Conservation (phyloP, 1,140 invertebrate species). For the Metopolophium dirhodum region DNA sequence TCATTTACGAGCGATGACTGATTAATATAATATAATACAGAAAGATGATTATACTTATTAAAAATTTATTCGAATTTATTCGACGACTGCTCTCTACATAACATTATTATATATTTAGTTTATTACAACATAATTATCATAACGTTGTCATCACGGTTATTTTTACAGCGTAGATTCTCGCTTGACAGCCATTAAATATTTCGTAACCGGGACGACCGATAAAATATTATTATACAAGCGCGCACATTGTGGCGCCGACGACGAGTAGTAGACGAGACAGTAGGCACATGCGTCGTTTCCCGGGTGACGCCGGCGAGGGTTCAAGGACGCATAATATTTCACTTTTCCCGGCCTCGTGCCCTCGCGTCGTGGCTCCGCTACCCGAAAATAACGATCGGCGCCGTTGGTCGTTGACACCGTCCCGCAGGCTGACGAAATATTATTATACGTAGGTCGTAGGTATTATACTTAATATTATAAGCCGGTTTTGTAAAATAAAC, state of each 20-base stretch:
- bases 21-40: neutral
- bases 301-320: neutral
- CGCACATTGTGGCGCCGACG: neutral
- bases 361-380: neutral
- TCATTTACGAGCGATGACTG: neutral
- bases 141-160: neutral
- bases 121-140: neutral
- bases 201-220: neutral
- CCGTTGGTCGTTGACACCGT: neutral
- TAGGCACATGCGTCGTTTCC: neutral
- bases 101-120: neutral
- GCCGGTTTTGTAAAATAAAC: neutral
- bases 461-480: too few species aligned
- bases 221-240: neutral
- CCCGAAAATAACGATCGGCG: constrained; percentile 13
- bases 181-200: neutral
- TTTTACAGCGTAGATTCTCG: neutral
- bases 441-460: neutral
- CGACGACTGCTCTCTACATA: neutral
- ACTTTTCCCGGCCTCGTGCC: neutral
- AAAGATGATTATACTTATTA: neutral
- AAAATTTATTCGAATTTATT: neutral
- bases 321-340: neutral
- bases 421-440: neutral
- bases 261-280: too few species aligned